A percentile compares a stretch with the other conserved stretches of the same genome.
These are phyloP conservation scores for Dunckerocampus dactyliophorus DNA, from an alignment of 2,113 vertebrate species.

Conservation along the genomic window DNA sequence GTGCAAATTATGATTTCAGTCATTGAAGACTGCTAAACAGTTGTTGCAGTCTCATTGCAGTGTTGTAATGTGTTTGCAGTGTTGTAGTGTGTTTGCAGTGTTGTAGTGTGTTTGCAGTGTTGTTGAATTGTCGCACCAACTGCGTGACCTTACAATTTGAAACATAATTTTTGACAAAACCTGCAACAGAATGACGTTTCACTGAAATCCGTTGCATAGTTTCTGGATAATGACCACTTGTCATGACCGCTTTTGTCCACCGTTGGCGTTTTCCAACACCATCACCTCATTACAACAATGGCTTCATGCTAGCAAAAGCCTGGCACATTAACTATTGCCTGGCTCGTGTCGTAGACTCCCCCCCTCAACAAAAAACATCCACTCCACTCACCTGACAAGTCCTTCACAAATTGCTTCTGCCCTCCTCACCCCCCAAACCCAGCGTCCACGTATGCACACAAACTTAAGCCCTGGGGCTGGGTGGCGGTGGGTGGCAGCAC, in stretches of 20 bases:
- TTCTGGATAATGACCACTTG: too few relatives aligned
- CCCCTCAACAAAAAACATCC: constrained; percentile 46
- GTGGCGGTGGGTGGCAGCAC: constrained; percentile 26
- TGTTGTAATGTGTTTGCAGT: too few relatives aligned
- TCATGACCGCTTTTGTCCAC: background rate
- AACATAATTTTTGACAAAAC: too few relatives aligned
- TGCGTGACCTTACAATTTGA: too few relatives aligned
- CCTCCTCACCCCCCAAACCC: constrained; percentile 65
- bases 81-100: too few relatives aligned
- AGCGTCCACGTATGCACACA: constrained; percentile 56
- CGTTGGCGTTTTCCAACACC: constrained; percentile 8
- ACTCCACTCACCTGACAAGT: constrained; percentile 81
- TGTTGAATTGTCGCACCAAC: too few relatives aligned
- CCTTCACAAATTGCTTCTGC: constrained; percentile 91
- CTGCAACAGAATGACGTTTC: too few relatives aligned
- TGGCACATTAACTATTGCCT: constrained; percentile 84
- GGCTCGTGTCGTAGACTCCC: constrained; percentile 72
- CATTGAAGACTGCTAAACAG: too few relatives aligned
- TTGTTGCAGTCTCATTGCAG: too few relatives aligned
- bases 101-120: too few relatives aligned
- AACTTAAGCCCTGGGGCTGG: constrained; percentile 59
- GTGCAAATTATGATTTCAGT: too few relatives aligned
- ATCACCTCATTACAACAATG: constrained; percentile 84
- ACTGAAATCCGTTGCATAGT: too few relatives aligned
- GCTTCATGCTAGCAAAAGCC: constrained; percentile 77